Evolutionary conservation across 2,888 invertebrate genomes (phyloP), one percentile per base, ranked within the genome.

Genomic region (Syrphus vitripennis): DNA sequence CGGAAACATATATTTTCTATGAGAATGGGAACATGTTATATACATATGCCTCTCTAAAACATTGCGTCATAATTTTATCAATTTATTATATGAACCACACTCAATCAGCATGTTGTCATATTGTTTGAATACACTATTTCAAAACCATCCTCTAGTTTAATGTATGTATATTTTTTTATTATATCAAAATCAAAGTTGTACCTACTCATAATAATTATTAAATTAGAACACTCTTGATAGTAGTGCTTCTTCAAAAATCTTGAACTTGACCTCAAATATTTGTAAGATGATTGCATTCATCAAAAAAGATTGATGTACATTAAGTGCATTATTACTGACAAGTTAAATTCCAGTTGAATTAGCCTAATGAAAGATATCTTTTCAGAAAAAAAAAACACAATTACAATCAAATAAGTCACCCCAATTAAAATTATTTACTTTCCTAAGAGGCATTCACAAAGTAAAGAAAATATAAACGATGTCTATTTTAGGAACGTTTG

Each of bases 191-290:
- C 29, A 45, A n/a, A n/a, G n/a, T 19, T 45, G 16, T n/a, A n/a
- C n/a, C n/a, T n/a, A n/a, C n/a, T 63, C 16, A 6, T 34, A 34
- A 29, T 40, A 21, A 48, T 63, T 40, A 5, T n/a, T 40, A 42
- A 26, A 45, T 63, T 16, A 7, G 6, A 24, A 1, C 26, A 63
- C 29, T 29, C 9, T n/a, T n/a, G 26, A 24, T 12, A 63, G 40
- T 40, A 63, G 16, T 29, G 29, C 12, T 14, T 57, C 19, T 31
- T 34, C 19, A 57, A n/a, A n/a, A n/a, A 14, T 57, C 19, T 31
- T 29, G 12, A 29, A 29, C 26, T 29, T 63, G 63, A 63, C 63
- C 63, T 63, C 19, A 63, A 16, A 42, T 42, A 63, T 26, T 61
- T n/a, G 9, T 40, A 9, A 40, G 21, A 61, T 63, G 26, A 45